phyloP scores from a whole-genome alignment of 37 sponge, comb jelly and placozoan genomes.

The Mnemiopsis leidyi region DNA sequence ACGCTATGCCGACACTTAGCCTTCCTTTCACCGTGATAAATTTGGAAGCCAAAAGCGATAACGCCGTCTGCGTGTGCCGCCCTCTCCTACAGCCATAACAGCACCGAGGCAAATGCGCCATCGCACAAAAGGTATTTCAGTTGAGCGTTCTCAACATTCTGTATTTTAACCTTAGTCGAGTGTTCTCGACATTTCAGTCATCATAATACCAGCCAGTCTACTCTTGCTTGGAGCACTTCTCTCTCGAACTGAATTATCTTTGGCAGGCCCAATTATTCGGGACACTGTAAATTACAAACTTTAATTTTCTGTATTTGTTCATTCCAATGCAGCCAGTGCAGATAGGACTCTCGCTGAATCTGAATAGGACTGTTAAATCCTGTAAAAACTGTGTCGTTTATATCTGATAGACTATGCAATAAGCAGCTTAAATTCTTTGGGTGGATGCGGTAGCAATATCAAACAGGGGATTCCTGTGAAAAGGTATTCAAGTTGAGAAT shows the following conservation, averaged over 20 bases:
- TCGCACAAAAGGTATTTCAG: conserved; percentile 8
- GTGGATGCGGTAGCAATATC: not conserved
- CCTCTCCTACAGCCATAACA: not conserved
- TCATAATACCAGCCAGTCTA: not conserved
- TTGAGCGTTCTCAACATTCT: conserved; percentile 17
- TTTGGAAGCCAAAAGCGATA: not conserved
- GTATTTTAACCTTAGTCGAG: not conserved
- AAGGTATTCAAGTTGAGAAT: not conserved
- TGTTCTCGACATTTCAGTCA: not conserved
- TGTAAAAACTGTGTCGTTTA: not conserved
- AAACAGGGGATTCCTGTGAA: not conserved
- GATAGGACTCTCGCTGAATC: not conserved
- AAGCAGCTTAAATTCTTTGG: not conserved
- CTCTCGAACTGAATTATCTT: not conserved
- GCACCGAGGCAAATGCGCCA: not conserved
- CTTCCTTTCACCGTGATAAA: not conserved
- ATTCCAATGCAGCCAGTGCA: not conserved
- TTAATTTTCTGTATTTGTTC: not conserved
- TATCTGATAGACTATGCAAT: not conserved
- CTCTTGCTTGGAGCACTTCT: not conserved
- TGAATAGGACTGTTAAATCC: not conserved
- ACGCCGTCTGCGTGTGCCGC: not conserved
- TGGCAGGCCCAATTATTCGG: not conserved
- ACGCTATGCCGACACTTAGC: not conserved
- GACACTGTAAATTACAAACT: not conserved